These are phyloP conservation scores for Helogale parvula DNA, from an alignment of 2,113 vertebrate species.

Conservation along the genomic window DNA sequence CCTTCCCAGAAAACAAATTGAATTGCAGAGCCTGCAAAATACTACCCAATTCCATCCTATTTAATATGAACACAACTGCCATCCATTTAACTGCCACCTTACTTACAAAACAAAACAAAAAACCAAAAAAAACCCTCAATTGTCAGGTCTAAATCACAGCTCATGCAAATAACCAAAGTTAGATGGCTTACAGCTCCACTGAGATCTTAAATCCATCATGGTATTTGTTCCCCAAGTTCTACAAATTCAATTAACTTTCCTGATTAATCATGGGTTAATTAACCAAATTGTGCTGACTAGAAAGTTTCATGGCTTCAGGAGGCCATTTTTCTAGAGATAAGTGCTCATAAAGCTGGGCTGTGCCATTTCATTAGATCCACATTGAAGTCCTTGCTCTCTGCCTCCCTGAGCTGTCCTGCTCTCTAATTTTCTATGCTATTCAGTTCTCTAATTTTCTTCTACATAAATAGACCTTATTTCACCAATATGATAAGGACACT, in stretches of 20 bases:
- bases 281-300: conserved; percentile 9
- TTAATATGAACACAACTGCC: neutral
- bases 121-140: neutral
- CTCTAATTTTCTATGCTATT: neutral
- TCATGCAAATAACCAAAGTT: neutral
- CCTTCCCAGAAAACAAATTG: conserved; percentile 59
- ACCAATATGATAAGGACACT: neutral
- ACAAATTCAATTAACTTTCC: conserved; percentile 2
- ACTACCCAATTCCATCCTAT: neutral
- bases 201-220: neutral
- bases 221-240: neutral
- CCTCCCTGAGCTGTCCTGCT: neutral
- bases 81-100: neutral
- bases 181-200: neutral
- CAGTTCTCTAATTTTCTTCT: neutral
- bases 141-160: neutral
- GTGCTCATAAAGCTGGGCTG: neutral
- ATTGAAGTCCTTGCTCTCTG: neutral
- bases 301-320: neutral
- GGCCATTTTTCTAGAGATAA: neutral
- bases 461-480: neutral
- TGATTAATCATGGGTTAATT: conserved; percentile 51
- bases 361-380: neutral
- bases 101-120: neutral
- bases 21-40: conserved; percentile 54